Evolutionary conservation across 2,888 invertebrate genomes (phyloP), one percentile per base, ranked within the genome.

Genomic region (Belgica antarctica): DNA sequence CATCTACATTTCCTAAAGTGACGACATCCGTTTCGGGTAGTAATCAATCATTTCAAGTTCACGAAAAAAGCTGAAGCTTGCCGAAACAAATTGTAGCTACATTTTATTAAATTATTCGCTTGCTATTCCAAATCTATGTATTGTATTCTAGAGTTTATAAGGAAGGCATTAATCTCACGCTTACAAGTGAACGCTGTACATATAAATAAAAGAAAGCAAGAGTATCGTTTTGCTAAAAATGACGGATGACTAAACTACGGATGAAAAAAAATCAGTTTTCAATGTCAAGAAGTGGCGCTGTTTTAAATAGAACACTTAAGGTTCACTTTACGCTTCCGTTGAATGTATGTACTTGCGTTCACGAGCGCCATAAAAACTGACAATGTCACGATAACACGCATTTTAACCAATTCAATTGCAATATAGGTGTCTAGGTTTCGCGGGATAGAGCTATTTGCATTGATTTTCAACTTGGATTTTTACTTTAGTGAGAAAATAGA

Each of bases 151-250:
- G 10, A 24, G 31, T 15, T 68, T 68, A 68, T 68, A 24, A 68
- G 68, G 68, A 68, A 68, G 68, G 68, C 68, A 68, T 68, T 68
- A 68, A 68, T 68, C 68, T 68, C 68, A 25, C 25, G 59, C 27
- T 15, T 27, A 59, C 27, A 27, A 59, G 52, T 24, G 25, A 25
- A 61, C 57, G n/a, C 19, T 41, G n/a, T 17, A 47, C 24, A 22
- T 22, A 52, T 7, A 52, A 25, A 57, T 22, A 41, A 65, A 41
- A 68, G 68, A 68, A 68, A 68, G 57, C 68, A 57, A 68, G 57
- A 68, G 68, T 68, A n/a, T n/a, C n/a, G n/a, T n/a, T n/a, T n/a
- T n/a, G 47, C 68, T 68, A 57, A 57, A 68, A 68, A 57, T 68
- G 68, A 68, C 10, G 4, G 10, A 24, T 15, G 46, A 12, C 19